Evolutionary conservation across 2,888 invertebrate genomes (phyloP).

Genomic region (Endotricha flammealis): DNA sequence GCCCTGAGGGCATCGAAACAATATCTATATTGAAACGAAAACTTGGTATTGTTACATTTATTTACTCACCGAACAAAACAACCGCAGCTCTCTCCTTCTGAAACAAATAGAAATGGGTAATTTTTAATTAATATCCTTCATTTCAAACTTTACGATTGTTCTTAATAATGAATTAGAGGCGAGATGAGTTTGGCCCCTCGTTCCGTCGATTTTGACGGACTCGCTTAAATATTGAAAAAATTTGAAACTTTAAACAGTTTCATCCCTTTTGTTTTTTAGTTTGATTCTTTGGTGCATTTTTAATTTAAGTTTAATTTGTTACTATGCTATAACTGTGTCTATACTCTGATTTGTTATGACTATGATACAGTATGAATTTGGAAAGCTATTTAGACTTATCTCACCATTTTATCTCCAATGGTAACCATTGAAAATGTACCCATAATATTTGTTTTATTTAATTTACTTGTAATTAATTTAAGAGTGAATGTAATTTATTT

Average conservation of each 20-base stretch:
- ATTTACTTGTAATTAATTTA: no score
- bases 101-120: constrained; percentile 33
- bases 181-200: constrained; percentile 20
- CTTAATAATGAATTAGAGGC: constrained; percentile 28
- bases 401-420: no score
- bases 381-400: no score
- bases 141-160: constrained; percentile 29
- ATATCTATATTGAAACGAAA: not conserved
- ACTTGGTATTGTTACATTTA: constrained; percentile 9
- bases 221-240: constrained; percentile 15
- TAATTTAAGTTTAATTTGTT: no score
- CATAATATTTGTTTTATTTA: no score
- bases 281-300: no score
- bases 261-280: no score
- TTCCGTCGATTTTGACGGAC: constrained; percentile 13
- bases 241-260: constrained; percentile 5
- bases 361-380: no score
- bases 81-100: constrained; percentile 25
- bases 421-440: no score
- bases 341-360: no score
- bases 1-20: not conserved
- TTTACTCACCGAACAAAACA: constrained; percentile 28
- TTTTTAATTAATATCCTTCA: constrained; percentile 34
- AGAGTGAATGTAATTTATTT: no score
- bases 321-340: no score